phyloP scores from a whole-genome alignment of 2,113 vertebrate genomes.

The Clarias gariepinus region DNA sequence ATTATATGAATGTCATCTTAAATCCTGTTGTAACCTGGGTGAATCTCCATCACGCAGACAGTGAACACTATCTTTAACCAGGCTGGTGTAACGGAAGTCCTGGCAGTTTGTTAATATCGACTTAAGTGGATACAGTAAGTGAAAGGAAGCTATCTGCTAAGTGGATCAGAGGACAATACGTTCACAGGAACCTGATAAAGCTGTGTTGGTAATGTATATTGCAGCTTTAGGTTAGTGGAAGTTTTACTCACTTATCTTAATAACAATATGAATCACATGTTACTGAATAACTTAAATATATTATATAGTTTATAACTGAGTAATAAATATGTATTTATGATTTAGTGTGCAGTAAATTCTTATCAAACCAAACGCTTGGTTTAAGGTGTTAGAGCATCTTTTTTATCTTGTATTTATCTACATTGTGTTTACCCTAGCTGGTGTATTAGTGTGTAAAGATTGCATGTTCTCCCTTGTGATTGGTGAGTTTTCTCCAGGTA shows the following conservation, averaged over 20 bases:
- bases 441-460: background rate
- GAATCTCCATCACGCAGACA: background rate
- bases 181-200: background rate
- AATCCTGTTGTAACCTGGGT: background rate
- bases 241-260: background rate
- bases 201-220: background rate
- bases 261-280: background rate
- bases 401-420: too few species aligned
- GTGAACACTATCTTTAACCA: constrained; percentile 24
- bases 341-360: background rate
- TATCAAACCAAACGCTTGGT: background rate
- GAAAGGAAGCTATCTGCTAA: constrained; percentile 12
- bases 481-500: too few species aligned
- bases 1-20: background rate
- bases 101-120: constrained; percentile 27
- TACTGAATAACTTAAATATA: background rate
- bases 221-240: background rate
- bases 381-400: background rate
- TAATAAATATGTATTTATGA: background rate
- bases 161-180: constrained; percentile 11
- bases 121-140: constrained; percentile 7
- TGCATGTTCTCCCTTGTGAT: too few species aligned
- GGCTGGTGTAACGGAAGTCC: constrained; percentile 29
- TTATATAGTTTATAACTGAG: background rate
- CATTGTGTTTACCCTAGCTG: too few species aligned